phyloP scores from a whole-genome alignment of 2,797 vertebrate species.

The Percopsis omiscomaycus region DNA sequence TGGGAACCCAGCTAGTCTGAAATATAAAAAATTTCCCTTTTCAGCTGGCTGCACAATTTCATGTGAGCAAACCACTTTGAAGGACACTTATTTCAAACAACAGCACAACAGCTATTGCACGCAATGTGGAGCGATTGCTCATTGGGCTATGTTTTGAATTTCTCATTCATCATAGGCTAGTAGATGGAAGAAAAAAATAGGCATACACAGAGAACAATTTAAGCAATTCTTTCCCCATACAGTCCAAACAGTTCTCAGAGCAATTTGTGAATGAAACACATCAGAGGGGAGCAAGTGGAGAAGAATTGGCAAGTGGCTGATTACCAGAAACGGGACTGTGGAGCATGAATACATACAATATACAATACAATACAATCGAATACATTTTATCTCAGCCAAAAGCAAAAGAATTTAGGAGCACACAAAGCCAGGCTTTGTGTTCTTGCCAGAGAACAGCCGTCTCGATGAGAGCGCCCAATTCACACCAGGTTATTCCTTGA shows the following conservation, averaged over 20 bases:
- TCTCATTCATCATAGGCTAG: slow-evolving; percentile 36
- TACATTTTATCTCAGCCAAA: slow-evolving; percentile 55
- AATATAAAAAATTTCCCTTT: background rate
- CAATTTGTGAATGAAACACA: slow-evolving; percentile 68
- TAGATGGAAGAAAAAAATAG: slow-evolving; percentile 34
- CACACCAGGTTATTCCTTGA: slow-evolving; percentile 28
- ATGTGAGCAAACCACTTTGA: slow-evolving; percentile 8
- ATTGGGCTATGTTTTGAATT: slow-evolving; percentile 37
- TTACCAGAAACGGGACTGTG: slow-evolving; percentile 45
- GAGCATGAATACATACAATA: slow-evolving; percentile 64
- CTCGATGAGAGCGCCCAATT: slow-evolving; percentile 20
- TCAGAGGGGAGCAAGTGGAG: slow-evolving; percentile 57
- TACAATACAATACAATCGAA: no score
- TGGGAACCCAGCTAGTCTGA: no score
- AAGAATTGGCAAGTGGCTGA: slow-evolving; percentile 58
- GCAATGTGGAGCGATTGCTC: slow-evolving; percentile 33
- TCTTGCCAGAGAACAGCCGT: slow-evolving; percentile 5
- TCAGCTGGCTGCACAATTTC: slow-evolving; percentile 11
- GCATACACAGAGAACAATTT: slow-evolving; percentile 42
- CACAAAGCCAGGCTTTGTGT: slow-evolving; percentile 46
- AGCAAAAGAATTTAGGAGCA: slow-evolving; percentile 20
- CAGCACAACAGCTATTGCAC: slow-evolving; percentile 12
- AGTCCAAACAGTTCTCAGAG: slow-evolving; percentile 28
- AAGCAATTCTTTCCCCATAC: slow-evolving; percentile 30
- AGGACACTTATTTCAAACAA: slow-evolving; percentile 27